Conservation (phyloP, 2,797 vertebrate genomes). For the Catostomus latipinnis region DNA sequence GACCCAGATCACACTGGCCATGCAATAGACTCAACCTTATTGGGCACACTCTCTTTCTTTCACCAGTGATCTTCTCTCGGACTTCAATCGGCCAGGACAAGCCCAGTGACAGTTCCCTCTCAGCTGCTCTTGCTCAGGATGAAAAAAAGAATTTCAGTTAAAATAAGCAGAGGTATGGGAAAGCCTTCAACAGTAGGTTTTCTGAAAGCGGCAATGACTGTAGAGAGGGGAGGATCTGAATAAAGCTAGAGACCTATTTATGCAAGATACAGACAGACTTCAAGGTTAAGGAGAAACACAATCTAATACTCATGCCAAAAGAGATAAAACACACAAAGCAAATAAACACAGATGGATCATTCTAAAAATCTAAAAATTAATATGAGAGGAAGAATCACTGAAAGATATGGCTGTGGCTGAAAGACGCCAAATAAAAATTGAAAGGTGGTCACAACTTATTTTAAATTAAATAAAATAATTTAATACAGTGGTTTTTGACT, state of each 20-base stretch:
- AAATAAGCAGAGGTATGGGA: not conserved
- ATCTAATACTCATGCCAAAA: slow-evolving; percentile 42
- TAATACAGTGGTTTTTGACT: not conserved
- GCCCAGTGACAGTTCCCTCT: not conserved
- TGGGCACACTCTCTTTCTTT: not conserved
- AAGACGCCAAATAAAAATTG: slow-evolving; percentile 14
- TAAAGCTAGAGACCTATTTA: slow-evolving; percentile 38
- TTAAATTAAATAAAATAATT: slow-evolving; percentile 13
- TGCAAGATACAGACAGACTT: slow-evolving; percentile 43
- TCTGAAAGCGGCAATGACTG: slow-evolving; percentile 11
- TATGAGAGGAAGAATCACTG: not conserved
- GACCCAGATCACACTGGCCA: not conserved
- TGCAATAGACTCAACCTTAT: not conserved
- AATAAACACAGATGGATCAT: slow-evolving; percentile 11
- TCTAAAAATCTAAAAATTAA: not conserved
- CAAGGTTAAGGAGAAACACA: slow-evolving; percentile 43
- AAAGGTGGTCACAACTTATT: slow-evolving; percentile 28
- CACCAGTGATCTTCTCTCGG: not conserved
- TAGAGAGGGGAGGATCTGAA: slow-evolving; percentile 30
- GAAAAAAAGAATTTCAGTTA: slow-evolving; percentile 14
- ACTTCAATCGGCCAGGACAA: slow-evolving; percentile 4
- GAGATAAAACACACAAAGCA: slow-evolving; percentile 25
- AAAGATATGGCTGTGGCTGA: not conserved
- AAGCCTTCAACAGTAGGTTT: slow-evolving; percentile 27
- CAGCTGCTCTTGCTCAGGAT: slow-evolving; percentile 17